phyloP scores from a whole-genome alignment of 2,797 vertebrate species.

The Anas bahamensis region DNA sequence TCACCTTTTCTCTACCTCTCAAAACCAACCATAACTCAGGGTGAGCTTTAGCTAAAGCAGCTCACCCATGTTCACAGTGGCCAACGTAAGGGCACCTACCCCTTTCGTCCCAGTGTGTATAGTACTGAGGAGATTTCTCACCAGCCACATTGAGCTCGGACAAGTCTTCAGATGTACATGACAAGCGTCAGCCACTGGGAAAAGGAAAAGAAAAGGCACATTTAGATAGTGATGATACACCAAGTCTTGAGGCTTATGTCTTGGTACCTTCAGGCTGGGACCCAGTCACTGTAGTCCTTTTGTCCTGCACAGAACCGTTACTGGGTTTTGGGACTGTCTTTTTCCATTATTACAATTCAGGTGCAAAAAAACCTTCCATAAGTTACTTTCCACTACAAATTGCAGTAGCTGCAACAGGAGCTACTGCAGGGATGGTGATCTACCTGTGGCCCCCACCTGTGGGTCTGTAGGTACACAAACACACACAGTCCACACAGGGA shows the following conservation, averaged over 20 bases:
- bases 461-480: no score
- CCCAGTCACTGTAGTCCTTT: background rate
- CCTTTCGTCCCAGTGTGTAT: background rate
- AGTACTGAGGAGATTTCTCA: conserved; percentile 35
- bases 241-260: background rate
- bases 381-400: conserved; percentile 1
- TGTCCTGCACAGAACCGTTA: background rate
- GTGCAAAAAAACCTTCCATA: background rate
- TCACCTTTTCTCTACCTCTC: background rate
- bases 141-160: background rate
- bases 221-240: background rate
- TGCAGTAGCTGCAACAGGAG: conserved; percentile 14
- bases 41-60: background rate
- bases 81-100: background rate
- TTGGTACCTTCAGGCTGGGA: background rate
- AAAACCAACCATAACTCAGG: background rate
- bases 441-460: no score
- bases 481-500: no score
- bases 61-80: background rate
- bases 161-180: conserved; percentile 73
- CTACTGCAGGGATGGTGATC: background rate
- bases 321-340: background rate
- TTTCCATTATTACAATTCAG: background rate
- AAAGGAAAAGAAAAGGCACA: background rate
- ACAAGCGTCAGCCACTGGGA: conserved; percentile 77